Conservation (phyloP, 2,113 vertebrate genomes). For the Cepphus grylle region DNA sequence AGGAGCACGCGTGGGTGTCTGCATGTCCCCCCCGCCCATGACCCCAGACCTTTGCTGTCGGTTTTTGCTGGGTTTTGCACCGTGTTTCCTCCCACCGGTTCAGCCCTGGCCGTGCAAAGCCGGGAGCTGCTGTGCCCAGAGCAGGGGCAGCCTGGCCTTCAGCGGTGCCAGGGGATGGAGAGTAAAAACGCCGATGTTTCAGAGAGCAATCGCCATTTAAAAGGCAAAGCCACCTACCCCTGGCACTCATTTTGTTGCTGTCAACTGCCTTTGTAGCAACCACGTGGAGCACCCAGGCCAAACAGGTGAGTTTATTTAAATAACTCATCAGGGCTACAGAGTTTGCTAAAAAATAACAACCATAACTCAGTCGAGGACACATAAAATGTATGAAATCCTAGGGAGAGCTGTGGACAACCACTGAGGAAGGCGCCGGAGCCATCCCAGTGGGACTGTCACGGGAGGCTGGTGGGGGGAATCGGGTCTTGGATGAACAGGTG, state of each 20-base stretch:
- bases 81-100: neutral
- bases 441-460: rapidly evolving
- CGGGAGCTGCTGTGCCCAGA: neutral
- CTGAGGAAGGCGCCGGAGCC: rapidly evolving
- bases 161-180: neutral
- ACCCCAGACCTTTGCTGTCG: neutral
- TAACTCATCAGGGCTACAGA: conserved; percentile 4
- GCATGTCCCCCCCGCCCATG: rapidly evolving
- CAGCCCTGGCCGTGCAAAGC: rapidly evolving
- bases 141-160: neutral
- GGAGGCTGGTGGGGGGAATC: neutral
- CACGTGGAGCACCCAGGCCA: neutral
- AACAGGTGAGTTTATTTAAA: conserved; percentile 45
- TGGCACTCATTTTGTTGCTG: rapidly evolving
- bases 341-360: neutral
- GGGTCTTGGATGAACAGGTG: neutral
- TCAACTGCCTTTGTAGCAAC: neutral
- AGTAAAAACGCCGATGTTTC: neutral
- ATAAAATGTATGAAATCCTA: neutral
- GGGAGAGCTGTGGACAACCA: neutral
- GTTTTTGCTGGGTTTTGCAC: neutral
- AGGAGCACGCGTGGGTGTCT: neutral
- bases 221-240: neutral
- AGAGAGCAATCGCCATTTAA: neutral
- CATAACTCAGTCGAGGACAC: neutral